Percentiles rank a stretch among this genome's conserved stretches.
Conservation (phyloP, 2,888 invertebrate genomes). For the Eristalis tenax region DNA sequence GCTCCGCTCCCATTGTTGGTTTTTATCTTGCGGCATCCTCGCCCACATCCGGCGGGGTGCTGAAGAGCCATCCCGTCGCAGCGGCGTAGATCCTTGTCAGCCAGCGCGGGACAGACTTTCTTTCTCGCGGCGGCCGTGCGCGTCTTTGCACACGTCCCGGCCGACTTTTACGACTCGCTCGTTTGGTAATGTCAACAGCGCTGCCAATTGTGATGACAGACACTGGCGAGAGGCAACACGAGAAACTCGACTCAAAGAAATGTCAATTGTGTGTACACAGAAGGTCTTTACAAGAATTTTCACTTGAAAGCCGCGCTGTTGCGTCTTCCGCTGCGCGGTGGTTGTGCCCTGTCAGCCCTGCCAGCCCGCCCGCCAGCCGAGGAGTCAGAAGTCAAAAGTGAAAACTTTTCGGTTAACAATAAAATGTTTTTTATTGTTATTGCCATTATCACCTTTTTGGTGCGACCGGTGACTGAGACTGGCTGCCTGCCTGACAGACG, state of each 20-base stretch:
- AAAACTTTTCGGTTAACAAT: conserved; percentile 64
- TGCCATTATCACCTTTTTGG: conserved; percentile 53
- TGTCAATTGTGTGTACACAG: conserved; percentile 69
- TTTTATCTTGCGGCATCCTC: conserved; percentile 19
- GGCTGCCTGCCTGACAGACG: neutral
- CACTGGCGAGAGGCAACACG: neutral
- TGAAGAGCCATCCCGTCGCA: neutral
- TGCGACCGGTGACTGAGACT: neutral
- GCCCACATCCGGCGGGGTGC: conserved; percentile 3
- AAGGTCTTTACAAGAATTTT: conserved; percentile 63
- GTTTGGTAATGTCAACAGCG: conserved; percentile 47
- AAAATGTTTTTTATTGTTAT: conserved; percentile 56
- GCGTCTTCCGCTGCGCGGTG: neutral
- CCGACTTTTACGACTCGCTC: conserved; percentile 21
- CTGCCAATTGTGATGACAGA: conserved; percentile 55
- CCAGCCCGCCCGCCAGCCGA: conserved; percentile 4
- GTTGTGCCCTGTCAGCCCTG: neutral
- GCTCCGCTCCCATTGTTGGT: conserved; percentile 21
- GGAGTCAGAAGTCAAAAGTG: conserved; percentile 69
- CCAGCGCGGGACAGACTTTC: neutral
- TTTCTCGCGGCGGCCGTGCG: neutral
- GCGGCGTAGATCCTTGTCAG: neutral
- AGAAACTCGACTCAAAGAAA: conserved; percentile 39
- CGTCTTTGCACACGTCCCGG: conserved; percentile 10
- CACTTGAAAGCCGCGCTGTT: conserved; percentile 28